Percentiles rank a stretch among this genome's conserved stretches.
These are phyloP conservation scores for Cygnus buccinator DNA, from an alignment of 2,113 vertebrate genomes.

Conservation along the genomic window DNA sequence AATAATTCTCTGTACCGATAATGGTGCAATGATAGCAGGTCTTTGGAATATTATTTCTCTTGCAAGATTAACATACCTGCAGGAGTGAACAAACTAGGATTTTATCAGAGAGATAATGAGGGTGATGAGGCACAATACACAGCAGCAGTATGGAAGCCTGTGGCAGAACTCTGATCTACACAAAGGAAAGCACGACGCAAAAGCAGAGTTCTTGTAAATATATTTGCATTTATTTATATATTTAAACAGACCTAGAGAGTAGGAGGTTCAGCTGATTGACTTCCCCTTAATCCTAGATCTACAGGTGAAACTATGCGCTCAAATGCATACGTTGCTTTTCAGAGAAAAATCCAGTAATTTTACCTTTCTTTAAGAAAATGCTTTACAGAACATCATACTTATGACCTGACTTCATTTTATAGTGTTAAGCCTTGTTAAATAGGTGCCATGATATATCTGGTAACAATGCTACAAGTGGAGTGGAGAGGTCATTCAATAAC, in stretches of 20 bases:
- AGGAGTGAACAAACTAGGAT: neutral
- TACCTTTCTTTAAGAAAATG: neutral
- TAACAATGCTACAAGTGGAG: rapidly evolving
- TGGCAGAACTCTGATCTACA: neutral
- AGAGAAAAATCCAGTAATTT: neutral
- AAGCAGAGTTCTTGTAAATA: neutral
- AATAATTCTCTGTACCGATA: neutral
- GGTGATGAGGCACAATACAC: rapidly evolving
- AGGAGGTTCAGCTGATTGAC: neutral
- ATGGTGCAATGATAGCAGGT: neutral
- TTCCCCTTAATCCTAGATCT: neutral
- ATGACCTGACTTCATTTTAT: neutral
- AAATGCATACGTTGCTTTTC: neutral
- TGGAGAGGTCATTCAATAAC: neutral
- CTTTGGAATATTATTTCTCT: neutral
- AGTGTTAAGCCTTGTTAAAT: neutral
- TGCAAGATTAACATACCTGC: neutral
- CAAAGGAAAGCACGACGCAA: neutral
- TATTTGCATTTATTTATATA: neutral
- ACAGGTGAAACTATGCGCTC: neutral
- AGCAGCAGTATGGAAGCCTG: neutral
- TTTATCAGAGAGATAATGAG: rapidly evolving
- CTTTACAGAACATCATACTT: neutral
- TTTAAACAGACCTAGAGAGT: neutral
- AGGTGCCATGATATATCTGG: neutral